Percentiles rank a stretch among this genome's conserved stretches.
Evolutionary conservation across 2,113 vertebrate genomes (phyloP).

Genomic region (Triplophysa tibetana): DNA sequence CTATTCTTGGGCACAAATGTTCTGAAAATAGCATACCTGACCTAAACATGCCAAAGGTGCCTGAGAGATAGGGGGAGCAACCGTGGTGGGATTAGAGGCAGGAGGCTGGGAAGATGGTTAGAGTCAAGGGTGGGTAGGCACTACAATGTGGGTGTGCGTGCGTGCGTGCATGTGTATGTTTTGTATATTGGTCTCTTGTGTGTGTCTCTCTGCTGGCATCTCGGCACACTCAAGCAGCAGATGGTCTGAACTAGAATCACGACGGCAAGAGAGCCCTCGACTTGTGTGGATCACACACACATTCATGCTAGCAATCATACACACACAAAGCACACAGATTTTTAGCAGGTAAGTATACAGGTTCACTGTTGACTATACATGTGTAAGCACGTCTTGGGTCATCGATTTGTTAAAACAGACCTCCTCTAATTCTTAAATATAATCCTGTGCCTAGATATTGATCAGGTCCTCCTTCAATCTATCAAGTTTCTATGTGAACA

Average conservation of each 20-base stretch:
- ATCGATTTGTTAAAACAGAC: too few species aligned
- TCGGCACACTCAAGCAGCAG: constrained; percentile 41
- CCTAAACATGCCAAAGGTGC: too few species aligned
- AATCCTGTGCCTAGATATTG: too few species aligned
- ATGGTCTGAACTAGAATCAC: constrained; percentile 52
- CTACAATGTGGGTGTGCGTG: not conserved
- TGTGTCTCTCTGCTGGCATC: constrained; percentile 45
- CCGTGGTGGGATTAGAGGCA: too few species aligned
- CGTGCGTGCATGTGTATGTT: not conserved
- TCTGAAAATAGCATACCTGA: too few species aligned
- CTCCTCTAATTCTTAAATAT: too few species aligned
- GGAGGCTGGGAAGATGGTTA: too few species aligned
- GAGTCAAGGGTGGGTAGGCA: too few species aligned
- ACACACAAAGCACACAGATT: not conserved
- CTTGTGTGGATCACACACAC: constrained; percentile 35
- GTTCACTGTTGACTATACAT: not conserved
- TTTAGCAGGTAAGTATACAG: not conserved
- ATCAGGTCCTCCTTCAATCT: too few species aligned
- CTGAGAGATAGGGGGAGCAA: too few species aligned
- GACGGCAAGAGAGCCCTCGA: constrained; percentile 39
- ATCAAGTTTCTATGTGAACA: too few species aligned
- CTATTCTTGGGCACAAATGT: too few species aligned
- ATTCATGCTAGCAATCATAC: not conserved
- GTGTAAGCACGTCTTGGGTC: not conserved
- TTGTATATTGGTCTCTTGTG: constrained; percentile 4